phyloP scores from a whole-genome alignment of 1,140 invertebrate genomes.

The Bombus soroeensis region DNA sequence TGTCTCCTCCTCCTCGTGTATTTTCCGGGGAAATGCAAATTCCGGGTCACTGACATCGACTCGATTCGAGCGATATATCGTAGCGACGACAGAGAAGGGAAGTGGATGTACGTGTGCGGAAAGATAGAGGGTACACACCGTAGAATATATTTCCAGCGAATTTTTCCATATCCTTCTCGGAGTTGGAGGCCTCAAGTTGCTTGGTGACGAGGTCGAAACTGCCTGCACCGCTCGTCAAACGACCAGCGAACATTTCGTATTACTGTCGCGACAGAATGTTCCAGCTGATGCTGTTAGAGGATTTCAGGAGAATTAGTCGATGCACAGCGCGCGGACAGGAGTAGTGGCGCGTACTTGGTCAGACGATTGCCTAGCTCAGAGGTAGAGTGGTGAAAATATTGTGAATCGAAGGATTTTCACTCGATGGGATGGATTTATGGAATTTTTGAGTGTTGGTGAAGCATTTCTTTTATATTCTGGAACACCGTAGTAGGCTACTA shows the following conservation, averaged over 20 bases:
- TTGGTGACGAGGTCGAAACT: constrained; percentile 10
- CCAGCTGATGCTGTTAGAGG: not conserved
- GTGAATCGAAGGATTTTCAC: not conserved
- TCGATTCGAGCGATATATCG: constrained; percentile 67
- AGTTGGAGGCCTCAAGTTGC: constrained; percentile 17
- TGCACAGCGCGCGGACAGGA: not conserved
- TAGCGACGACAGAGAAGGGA: constrained; percentile 60
- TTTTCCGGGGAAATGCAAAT: constrained; percentile 71
- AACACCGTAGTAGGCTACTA: too few relatives aligned
- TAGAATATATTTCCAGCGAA: constrained; percentile 52
- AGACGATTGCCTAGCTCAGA: too few relatives aligned
- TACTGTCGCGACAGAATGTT: too few relatives aligned
- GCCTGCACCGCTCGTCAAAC: not conserved
- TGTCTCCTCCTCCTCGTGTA: constrained; percentile 40
- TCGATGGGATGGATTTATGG: not conserved
- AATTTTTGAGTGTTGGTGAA: not conserved
- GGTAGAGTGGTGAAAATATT: not conserved
- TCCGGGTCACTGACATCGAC: constrained; percentile 68
- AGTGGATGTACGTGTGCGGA: constrained; percentile 67
- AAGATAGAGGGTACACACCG: constrained; percentile 64
- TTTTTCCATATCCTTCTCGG: constrained; percentile 56
- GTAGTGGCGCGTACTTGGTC: not conserved
- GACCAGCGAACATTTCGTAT: not conserved
- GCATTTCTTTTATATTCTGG: not conserved
- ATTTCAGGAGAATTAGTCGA: constrained; percentile 9